Conservation (phyloP, 2,888 invertebrate species). For the Omphaloscelis lunosa region DNA sequence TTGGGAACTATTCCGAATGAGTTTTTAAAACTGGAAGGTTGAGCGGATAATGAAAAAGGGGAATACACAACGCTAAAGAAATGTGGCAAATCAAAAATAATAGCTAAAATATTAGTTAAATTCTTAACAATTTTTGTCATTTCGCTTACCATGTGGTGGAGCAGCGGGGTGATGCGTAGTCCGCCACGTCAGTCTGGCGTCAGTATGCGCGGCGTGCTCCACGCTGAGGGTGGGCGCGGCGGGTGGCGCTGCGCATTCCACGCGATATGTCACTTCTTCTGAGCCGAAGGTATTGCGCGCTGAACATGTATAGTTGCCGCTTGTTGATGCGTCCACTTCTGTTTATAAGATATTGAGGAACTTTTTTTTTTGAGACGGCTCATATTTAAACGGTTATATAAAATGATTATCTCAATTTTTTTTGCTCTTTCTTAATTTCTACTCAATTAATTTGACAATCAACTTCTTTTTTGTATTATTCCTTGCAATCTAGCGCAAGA, state of each 20-base stretch:
- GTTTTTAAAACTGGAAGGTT: not conserved
- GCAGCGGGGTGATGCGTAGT: constrained; percentile 91
- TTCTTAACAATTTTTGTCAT: constrained; percentile 69
- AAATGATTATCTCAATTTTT: too few relatives aligned
- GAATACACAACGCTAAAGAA: too few relatives aligned
- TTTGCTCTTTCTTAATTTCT: too few relatives aligned
- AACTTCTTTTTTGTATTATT: too few relatives aligned
- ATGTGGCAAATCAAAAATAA: not conserved
- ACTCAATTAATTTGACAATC: too few relatives aligned
- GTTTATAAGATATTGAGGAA: constrained; percentile 21
- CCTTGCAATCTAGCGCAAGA: too few relatives aligned
- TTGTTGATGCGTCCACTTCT: constrained; percentile 93
- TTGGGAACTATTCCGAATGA: too few relatives aligned
- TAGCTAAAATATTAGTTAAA: not conserved
- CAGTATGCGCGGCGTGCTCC: constrained; percentile 93
- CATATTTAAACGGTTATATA: too few relatives aligned
- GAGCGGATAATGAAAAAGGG: not conserved
- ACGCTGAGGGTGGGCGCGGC: constrained; percentile 92
- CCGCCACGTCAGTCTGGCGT: constrained; percentile 88
- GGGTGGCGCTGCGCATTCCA: constrained; percentile 95
- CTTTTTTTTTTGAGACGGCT: too few relatives aligned
- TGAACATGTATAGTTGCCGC: constrained; percentile 95
- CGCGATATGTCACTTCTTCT: constrained; percentile 95
- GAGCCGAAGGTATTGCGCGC: constrained; percentile 96
- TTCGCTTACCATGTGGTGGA: constrained; percentile 83